A percentile compares a stretch with the other conserved stretches of the same genome.
Conservation (phyloP, 1,140 invertebrate species). For the Camponotus floridanus region DNA sequence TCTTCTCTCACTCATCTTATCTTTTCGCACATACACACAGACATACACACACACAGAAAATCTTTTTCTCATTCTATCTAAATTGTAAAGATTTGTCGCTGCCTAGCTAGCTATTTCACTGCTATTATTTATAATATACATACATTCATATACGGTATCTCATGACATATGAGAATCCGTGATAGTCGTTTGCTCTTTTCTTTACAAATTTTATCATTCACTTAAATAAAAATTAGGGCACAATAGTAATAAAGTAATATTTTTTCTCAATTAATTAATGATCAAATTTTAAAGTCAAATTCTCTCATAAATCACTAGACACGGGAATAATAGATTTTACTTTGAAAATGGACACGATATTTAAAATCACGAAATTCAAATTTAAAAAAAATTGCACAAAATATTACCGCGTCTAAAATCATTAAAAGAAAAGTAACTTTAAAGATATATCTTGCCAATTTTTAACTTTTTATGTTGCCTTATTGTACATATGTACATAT, state of each 20-base stretch:
- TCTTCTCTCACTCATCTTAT: neutral
- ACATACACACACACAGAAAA: too few species aligned
- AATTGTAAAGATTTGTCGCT: slow-evolving; percentile 39
- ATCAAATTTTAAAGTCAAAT: slow-evolving; percentile 20
- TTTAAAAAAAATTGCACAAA: neutral
- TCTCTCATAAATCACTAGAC: neutral
- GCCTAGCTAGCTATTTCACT: neutral
- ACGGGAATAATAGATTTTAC: neutral
- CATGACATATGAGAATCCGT: neutral
- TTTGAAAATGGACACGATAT: neutral
- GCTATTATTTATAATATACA: slow-evolving; percentile 46
- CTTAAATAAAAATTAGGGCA: slow-evolving; percentile 12
- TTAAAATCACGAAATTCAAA: neutral
- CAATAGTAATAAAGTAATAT: neutral
- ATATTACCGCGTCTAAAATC: neutral
- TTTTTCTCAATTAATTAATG: neutral
- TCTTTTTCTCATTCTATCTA: neutral
- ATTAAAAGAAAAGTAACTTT: neutral
- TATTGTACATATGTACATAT: neutral
- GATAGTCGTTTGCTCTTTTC: neutral
- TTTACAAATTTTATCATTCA: neutral
- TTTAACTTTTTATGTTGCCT: neutral
- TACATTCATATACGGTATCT: neutral
- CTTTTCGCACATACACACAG: neutral
- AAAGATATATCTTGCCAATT: slow-evolving; percentile 4